Evolutionary conservation across 2,888 invertebrate genomes (phyloP).

Genomic region (Pyrocoelia pectoralis): DNA sequence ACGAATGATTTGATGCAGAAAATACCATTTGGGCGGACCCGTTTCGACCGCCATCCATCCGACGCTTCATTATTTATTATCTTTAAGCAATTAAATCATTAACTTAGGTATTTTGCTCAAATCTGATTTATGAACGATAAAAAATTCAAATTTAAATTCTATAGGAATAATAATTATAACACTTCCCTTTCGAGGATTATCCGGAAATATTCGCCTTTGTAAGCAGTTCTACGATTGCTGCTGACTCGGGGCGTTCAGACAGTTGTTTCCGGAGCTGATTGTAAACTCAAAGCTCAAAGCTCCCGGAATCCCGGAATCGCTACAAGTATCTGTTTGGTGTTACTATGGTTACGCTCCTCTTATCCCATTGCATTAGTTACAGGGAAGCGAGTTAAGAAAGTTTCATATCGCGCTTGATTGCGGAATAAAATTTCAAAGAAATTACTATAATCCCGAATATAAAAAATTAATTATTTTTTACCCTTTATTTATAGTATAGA

Average conservation of each 20-base stretch:
- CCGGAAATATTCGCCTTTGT: slow-evolving; percentile 44
- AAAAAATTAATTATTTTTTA: slow-evolving; percentile 20
- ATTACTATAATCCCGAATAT: not conserved
- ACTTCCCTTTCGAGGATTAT: slow-evolving; percentile 25
- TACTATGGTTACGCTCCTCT: slow-evolving; percentile 42
- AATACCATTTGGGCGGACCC: slow-evolving; percentile 48
- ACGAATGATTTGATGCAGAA: slow-evolving; percentile 51
- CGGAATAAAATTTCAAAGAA: slow-evolving; percentile 4
- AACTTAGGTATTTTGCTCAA: slow-evolving; percentile 30
- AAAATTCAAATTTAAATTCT: slow-evolving; percentile 3
- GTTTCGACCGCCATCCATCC: slow-evolving; percentile 38
- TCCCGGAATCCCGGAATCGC: slow-evolving; percentile 42
- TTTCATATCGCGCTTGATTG: slow-evolving; percentile 14
- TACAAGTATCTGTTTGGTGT: slow-evolving; percentile 48
- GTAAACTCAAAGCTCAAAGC: slow-evolving; percentile 49
- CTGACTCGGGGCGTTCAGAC: slow-evolving; percentile 53
- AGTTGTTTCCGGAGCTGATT: slow-evolving; percentile 55
- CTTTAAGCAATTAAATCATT: slow-evolving; percentile 44
- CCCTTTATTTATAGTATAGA: slow-evolving; percentile 24
- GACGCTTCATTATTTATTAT: slow-evolving; percentile 40
- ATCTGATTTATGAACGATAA: slow-evolving; percentile 9
- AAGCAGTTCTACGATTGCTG: slow-evolving; percentile 52
- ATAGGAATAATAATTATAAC: slow-evolving; percentile 26
- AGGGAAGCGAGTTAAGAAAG: slow-evolving; percentile 17
- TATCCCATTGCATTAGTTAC: slow-evolving; percentile 17